Conservation (phyloP, 2,888 invertebrate species). For the Dione juno region DNA sequence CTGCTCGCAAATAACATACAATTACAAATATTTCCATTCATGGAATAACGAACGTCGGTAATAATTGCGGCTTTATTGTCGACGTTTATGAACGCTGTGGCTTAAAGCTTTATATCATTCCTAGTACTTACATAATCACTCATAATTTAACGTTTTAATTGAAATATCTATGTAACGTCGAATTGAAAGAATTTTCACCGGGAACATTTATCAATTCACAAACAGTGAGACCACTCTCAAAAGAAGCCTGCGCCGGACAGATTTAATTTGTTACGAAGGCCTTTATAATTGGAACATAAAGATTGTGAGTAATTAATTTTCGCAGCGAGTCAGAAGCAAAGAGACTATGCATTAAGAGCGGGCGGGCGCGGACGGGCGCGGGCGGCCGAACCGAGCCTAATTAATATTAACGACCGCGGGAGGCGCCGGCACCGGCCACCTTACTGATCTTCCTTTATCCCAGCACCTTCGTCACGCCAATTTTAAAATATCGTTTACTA, state of each 20-base stretch:
- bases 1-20: slow-evolving; percentile 71
- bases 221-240: slow-evolving; percentile 83
- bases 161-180: slow-evolving; percentile 60
- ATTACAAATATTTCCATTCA: slow-evolving; percentile 68
- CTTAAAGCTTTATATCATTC: slow-evolving; percentile 61
- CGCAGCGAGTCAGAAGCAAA: slow-evolving; percentile 83
- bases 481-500: slow-evolving; percentile 29
- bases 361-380: slow-evolving; percentile 55
- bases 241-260: slow-evolving; percentile 82
- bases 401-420: slow-evolving; percentile 81
- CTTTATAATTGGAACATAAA: slow-evolving; percentile 84
- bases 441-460: slow-evolving; percentile 65
- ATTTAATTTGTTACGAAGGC: slow-evolving; percentile 84
- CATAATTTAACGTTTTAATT: slow-evolving; percentile 67
- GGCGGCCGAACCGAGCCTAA: slow-evolving; percentile 73
- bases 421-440: slow-evolving; percentile 60
- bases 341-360: slow-evolving; percentile 74
- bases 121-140: slow-evolving; percentile 50
- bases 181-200: slow-evolving; percentile 78
- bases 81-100: slow-evolving; percentile 57
- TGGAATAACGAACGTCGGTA: slow-evolving; percentile 57
- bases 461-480: slow-evolving; percentile 56
- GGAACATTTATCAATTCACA: slow-evolving; percentile 83
- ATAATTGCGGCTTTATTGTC: slow-evolving; percentile 64
- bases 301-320: slow-evolving; percentile 84